Evolutionary conservation across 2,113 vertebrate species (phyloP).

Genomic region (Myrmecophaga tridactyla): DNA sequence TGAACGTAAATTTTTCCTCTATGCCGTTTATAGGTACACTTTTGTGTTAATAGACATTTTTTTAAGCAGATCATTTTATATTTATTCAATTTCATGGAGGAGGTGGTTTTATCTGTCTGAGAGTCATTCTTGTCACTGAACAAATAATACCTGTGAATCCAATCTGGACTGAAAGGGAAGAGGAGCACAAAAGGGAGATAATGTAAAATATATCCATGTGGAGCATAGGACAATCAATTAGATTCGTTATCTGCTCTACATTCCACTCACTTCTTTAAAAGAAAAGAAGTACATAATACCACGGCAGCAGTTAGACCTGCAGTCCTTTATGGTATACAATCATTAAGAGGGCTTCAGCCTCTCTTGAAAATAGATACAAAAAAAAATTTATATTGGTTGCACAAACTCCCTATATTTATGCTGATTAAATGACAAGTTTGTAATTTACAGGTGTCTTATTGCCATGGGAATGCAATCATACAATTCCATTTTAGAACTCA

Average conservation of each 20-base stretch:
- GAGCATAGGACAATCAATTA: conserved; percentile 83
- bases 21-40: conserved; percentile 56
- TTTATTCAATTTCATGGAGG: conserved; percentile 63
- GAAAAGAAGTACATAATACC: conserved; percentile 81
- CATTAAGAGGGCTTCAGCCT: conserved; percentile 83
- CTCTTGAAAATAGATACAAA: conserved; percentile 81
- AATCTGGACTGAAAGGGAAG: conserved; percentile 70
- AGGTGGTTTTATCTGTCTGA: conserved; percentile 63
- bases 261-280: conserved; percentile 85
- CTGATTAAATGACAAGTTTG: conserved; percentile 88
- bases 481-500: conserved; percentile 83
- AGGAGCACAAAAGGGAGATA: conserved; percentile 76
- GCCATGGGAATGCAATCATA: conserved; percentile 86
- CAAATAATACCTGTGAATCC: conserved; percentile 66
- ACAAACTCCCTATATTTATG: conserved; percentile 82
- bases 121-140: conserved; percentile 66
- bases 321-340: conserved; percentile 84
- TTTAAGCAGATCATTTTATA: conserved; percentile 71
- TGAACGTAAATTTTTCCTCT: conserved; percentile 57
- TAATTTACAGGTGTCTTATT: conserved; percentile 88
- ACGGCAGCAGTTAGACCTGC: conserved; percentile 86
- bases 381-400: conserved; percentile 80
- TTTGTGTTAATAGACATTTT: conserved; percentile 69
- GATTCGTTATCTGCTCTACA: conserved; percentile 85
- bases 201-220: conserved; percentile 78